A percentile compares a stretch with the other conserved stretches of the same genome.
phyloP scores from a whole-genome alignment of 2,797 vertebrate species.

The Brachyalestes nurse region DNA sequence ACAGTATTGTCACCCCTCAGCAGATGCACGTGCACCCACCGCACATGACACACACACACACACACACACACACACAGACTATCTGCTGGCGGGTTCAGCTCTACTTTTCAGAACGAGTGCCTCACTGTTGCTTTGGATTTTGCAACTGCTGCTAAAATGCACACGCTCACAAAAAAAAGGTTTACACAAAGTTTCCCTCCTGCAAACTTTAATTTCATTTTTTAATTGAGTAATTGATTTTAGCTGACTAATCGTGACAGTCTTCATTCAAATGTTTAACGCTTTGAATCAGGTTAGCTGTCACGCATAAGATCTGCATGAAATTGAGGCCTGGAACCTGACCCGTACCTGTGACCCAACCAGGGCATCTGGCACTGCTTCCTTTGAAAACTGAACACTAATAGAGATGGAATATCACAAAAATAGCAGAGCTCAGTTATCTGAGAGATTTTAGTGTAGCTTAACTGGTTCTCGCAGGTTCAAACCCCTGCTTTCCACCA shows the following conservation, averaged over 20 bases:
- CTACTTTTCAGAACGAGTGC: constrained; percentile 7
- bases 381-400: background rate
- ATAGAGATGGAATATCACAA: background rate
- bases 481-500: too few species aligned
- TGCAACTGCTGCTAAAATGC: background rate
- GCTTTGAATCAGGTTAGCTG: too few species aligned
- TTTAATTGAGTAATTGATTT: too few species aligned
- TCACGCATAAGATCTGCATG: too few species aligned
- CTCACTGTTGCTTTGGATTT: constrained; percentile 12
- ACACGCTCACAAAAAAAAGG: background rate
- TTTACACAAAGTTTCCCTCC: background rate
- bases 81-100: constrained; percentile 19
- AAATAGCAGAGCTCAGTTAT: background rate
- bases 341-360: too few species aligned
- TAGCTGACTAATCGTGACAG: too few species aligned
- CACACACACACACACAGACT: background rate
- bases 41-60: background rate
- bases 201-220: too few species aligned
- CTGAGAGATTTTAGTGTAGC: background rate
- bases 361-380: too few species aligned
- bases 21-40: background rate
- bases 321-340: too few species aligned
- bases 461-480: background rate
- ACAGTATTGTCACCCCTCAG: constrained; percentile 28
- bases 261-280: background rate